Evolutionary conservation across 64 coral and sea anemone genomes (phyloP), one percentile per base, ranked within the genome.

Genomic region (Pocillopora damicornis): DNA sequence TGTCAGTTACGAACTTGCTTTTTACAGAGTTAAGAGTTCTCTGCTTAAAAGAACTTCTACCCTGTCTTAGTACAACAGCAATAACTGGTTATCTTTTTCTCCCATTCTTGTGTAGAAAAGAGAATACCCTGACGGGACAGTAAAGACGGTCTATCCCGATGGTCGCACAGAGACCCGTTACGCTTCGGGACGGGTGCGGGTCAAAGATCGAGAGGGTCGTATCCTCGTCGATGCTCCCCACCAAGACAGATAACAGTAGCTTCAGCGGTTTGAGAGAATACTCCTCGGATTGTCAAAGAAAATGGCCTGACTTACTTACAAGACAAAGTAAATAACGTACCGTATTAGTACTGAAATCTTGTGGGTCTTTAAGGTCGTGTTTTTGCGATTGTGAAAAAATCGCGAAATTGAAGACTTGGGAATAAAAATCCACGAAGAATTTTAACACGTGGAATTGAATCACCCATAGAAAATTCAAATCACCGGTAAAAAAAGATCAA

Each of bases 41-140:
- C 7, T 51, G 42, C 7, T 1, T 51, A 51, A 30, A 30, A 51
- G 42, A 51, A 51, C 7, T 51, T 51, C 42, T 51, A 7, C 30
- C 30, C 30, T 30, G 30, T 30, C 30, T 51, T 4, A 51, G 42
- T 7, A 51, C 42, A 7, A 7, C 7, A 51, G 2, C 10, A 11
- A 25, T 20, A 22, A 4, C 5, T 60, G 22, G 0, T n/a, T 22
- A 61, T 65, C 1, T 13, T 26, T 57, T 15, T 15, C 0, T 57
- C 25, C 58, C 56, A 37, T 15, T 58, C 17, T 51, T 57, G 63
- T 75, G 34, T 22, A 98, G 95, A 98, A 93, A 87, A 87, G 95
- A 69, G 95, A 98, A 86, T 98, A 98, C 72, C 95, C 95, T 11
- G 92, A 98, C 36, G 95, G 95, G 9, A 98, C 95, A 63, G 95